Evolutionary conservation across 2,888 invertebrate species (phyloP).

Genomic region (Chrysolina haemoptera): DNA sequence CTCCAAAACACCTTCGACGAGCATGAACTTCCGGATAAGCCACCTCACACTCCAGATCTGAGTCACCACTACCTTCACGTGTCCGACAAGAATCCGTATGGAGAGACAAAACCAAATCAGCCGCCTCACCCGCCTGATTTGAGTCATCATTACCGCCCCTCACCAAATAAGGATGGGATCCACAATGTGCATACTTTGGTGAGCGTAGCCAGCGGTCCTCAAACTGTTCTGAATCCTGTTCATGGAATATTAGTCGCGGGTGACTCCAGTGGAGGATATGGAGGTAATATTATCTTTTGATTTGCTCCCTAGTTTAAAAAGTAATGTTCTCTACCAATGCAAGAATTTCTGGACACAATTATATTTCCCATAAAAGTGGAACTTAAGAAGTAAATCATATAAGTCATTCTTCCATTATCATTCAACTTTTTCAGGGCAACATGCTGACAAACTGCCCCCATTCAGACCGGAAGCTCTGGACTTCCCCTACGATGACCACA

Average conservation of each 20-base stretch:
- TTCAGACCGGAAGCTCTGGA: constrained; percentile 48
- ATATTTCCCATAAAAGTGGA: no score
- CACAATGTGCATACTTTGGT: constrained; percentile 59
- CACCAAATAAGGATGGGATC: constrained; percentile 32
- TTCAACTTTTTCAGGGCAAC: neutral
- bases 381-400: no score
- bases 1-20: neutral
- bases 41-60: constrained; percentile 28
- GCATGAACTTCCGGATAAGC: constrained; percentile 25
- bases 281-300: constrained; percentile 8
- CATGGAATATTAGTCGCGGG: constrained; percentile 59
- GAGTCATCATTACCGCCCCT: neutral
- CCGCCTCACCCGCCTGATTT: neutral
- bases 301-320: no score
- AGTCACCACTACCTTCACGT: constrained; percentile 16
- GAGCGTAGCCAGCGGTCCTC: constrained; percentile 59
- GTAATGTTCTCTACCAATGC: no score
- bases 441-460: constrained; percentile 42
- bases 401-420: no score
- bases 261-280: constrained; percentile 24
- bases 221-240: constrained; percentile 57
- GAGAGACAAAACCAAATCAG: neutral
- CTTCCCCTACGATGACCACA: constrained; percentile 48
- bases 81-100: neutral
- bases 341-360: no score